Percentiles rank a stretch among this genome's conserved stretches.
phyloP scores from a whole-genome alignment of 2,113 vertebrate species.

The Albula glossodonta region DNA sequence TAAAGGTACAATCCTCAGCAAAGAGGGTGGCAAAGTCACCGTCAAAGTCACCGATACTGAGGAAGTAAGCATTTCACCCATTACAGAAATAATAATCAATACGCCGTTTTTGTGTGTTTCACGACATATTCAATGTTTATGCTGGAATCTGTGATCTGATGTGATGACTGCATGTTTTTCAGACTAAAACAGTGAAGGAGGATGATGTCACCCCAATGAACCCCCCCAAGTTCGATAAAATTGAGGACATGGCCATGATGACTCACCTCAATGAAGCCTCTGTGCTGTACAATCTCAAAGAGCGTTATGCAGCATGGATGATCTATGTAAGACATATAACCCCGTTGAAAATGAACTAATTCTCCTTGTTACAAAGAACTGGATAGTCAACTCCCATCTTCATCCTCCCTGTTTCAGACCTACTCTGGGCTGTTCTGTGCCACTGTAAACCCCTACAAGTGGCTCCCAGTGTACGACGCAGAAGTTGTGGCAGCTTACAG shows the following conservation, averaged over 20 bases:
- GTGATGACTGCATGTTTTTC: too few species aligned
- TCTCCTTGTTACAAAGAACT: not conserved
- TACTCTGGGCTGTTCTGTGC: constrained; percentile 26
- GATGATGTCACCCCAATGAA: too few species aligned
- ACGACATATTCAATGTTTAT: too few species aligned
- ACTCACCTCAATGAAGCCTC: constrained; percentile 74
- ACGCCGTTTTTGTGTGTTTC: too few species aligned
- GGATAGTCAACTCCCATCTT: not conserved
- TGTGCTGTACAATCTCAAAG: constrained; percentile 81
- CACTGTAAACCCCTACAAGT: constrained; percentile 68
- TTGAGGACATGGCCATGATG: too few species aligned
- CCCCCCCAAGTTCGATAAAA: too few species aligned
- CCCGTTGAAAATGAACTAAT: not conserved
- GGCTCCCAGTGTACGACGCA: constrained; percentile 70
- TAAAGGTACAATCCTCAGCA: too few species aligned
- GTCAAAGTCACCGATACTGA: constrained; percentile 53
- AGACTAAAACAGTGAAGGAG: too few species aligned
- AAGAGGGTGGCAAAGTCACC: constrained; percentile 66
- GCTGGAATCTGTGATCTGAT: too few species aligned
- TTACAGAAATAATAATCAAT: too few species aligned
- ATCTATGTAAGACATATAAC: constrained; percentile 66
- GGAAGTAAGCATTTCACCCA: constrained; percentile 18
- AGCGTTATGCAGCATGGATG: constrained; percentile 82
- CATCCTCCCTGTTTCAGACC: not conserved
- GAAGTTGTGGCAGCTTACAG: constrained; percentile 72